phyloP scores from a whole-genome alignment of 2,113 vertebrate species.

The Sinocyclocheilus anshuiensis region DNA sequence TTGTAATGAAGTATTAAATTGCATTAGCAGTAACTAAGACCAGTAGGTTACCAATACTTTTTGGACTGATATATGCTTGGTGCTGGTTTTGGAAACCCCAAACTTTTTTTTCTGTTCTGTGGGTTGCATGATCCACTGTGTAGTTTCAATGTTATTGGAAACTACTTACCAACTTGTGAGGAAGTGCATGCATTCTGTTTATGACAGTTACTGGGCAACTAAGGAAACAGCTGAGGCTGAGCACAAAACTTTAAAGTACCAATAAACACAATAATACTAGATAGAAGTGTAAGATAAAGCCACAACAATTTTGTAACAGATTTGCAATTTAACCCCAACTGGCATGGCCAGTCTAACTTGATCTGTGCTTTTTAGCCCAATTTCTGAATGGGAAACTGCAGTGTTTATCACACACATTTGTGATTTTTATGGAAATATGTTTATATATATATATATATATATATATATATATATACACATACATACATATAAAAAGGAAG shows the following conservation, averaged over 20 bases:
- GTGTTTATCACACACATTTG: too few species aligned
- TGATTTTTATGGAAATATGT: too few species aligned
- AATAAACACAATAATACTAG: not conserved
- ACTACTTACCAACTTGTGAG: not conserved
- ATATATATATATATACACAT: too few species aligned
- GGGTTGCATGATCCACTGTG: not conserved
- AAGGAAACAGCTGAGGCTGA: not conserved
- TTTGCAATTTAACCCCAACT: not conserved
- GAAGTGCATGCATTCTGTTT: not conserved
- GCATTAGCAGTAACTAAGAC: not conserved
- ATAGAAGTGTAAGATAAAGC: constrained; percentile 1
- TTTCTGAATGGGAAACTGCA: too few species aligned
- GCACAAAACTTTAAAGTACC: not conserved
- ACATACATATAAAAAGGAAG: too few species aligned
- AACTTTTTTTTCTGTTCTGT: not conserved
- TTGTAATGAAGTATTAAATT: not conserved
- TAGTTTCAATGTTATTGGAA: not conserved
- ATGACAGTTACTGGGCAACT: not conserved
- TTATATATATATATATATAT: too few species aligned
- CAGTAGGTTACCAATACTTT: not conserved
- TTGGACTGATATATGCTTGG: not conserved
- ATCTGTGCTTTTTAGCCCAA: not conserved
- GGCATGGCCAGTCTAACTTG: not conserved
- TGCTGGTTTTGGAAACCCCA: not conserved
- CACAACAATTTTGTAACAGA: not conserved